phyloP scores from a whole-genome alignment of 2,113 vertebrate species.

The Hippolais icterina region DNA sequence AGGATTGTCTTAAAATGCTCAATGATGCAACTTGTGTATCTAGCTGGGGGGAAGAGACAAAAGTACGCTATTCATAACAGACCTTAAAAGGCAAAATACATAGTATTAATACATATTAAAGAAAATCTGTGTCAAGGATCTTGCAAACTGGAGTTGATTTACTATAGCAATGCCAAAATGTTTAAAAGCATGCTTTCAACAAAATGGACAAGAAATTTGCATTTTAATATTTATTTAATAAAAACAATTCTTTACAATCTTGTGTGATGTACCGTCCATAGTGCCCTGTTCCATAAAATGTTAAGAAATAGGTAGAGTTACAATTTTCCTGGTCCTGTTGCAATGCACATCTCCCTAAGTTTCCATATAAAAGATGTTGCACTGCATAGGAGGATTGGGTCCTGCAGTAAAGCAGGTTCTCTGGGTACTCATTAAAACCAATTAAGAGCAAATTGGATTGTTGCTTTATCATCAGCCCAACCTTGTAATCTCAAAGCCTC shows the following conservation, averaged over 20 bases:
- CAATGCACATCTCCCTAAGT: background rate
- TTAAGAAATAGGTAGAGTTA: background rate
- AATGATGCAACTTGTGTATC: background rate
- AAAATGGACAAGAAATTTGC: background rate
- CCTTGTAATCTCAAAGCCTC: slow-evolving; percentile 1
- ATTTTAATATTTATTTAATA: background rate
- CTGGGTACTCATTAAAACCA: background rate
- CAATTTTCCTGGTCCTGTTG: background rate
- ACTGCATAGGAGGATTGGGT: background rate
- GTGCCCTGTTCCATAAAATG: background rate
- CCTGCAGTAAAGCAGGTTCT: background rate
- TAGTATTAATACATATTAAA: background rate
- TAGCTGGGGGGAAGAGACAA: background rate
- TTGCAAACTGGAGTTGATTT: background rate
- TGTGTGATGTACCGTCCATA: background rate
- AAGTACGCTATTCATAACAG: background rate
- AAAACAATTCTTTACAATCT: background rate
- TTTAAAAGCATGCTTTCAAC: background rate
- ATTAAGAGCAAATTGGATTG: background rate
- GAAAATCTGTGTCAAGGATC: background rate
- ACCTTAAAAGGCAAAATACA: background rate
- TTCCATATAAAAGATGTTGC: background rate
- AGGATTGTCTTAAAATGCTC: background rate
- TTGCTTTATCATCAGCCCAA: background rate
- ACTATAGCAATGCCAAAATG: background rate